Evolutionary conservation across 2,888 invertebrate species (phyloP).

Genomic region (Harpagoxenus sublaevis): DNA sequence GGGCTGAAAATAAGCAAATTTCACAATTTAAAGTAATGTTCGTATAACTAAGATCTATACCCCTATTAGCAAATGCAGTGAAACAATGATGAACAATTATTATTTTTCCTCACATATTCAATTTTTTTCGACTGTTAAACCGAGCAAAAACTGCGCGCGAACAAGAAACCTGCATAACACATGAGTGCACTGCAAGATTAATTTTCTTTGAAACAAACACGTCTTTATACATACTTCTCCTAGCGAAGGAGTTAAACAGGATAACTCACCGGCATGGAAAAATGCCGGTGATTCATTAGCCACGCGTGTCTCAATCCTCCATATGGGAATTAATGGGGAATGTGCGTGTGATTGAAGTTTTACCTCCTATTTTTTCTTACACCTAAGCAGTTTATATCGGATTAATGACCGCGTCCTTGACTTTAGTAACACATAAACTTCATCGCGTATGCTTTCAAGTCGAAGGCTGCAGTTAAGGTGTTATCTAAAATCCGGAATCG

Average conservation of each 20-base stretch:
- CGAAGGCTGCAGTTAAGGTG: background rate
- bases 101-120: background rate
- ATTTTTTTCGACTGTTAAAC: background rate
- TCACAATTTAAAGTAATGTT: conserved; percentile 17
- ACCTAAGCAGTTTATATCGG: conserved; percentile 12
- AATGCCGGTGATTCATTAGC: conserved; percentile 33
- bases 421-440: conserved; percentile 34
- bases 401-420: conserved; percentile 36
- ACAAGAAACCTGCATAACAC: background rate
- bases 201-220: conserved; percentile 26
- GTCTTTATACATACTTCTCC: conserved; percentile 11
- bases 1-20: background rate
- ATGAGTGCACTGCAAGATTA: conserved; percentile 4
- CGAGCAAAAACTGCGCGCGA: background rate
- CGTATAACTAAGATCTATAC: background rate
- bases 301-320: conserved; percentile 5
- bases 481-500: conserved; percentile 1
- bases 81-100: background rate
- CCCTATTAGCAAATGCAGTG: background rate
- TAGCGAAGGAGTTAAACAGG: background rate
- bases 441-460: conserved; percentile 5
- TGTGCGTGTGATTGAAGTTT: conserved; percentile 17
- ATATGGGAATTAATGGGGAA: conserved; percentile 23
- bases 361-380: conserved; percentile 16
- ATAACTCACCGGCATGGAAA: conserved; percentile 29